Evolutionary conservation across 1,140 invertebrate genomes (phyloP).

Genomic region (Diorhabda elongata): DNA sequence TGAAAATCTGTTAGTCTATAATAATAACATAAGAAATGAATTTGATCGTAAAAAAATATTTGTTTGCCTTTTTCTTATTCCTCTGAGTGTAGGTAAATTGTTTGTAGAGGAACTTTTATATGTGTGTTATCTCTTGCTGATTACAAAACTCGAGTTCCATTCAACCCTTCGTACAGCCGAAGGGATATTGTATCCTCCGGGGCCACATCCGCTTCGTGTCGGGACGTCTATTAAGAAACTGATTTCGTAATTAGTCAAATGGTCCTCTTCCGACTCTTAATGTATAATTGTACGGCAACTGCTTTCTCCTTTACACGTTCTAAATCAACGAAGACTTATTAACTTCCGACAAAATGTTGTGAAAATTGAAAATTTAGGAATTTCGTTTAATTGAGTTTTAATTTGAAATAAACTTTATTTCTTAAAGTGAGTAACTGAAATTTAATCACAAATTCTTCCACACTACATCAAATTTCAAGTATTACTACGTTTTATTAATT

Average conservation of each 20-base stretch:
- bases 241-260: slow-evolving; percentile 39
- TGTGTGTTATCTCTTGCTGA: slow-evolving; percentile 32
- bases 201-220: slow-evolving; percentile 33
- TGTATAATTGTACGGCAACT: slow-evolving; percentile 42
- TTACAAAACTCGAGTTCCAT: slow-evolving; percentile 19
- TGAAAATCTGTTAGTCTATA: too few relatives aligned
- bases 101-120: background rate
- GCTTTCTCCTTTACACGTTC: slow-evolving; percentile 19
- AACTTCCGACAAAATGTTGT: background rate
- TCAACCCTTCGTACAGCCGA: slow-evolving; percentile 20
- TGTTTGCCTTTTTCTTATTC: too few relatives aligned
- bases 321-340: background rate
- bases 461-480: too few relatives aligned
- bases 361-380: too few relatives aligned
- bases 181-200: slow-evolving; percentile 34
- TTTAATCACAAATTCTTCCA: too few relatives aligned
- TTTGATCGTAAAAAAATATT: too few relatives aligned
- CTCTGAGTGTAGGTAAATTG: background rate
- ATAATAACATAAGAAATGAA: too few relatives aligned
- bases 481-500: too few relatives aligned
- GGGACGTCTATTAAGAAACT: slow-evolving; percentile 40
- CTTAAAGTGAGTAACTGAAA: too few relatives aligned
- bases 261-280: slow-evolving; percentile 32
- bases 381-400: too few relatives aligned
- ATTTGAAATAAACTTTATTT: too few relatives aligned